Base-by-base conservation (phyloP, 2,888 invertebrate species). In the Sesia apiformis region DNA sequence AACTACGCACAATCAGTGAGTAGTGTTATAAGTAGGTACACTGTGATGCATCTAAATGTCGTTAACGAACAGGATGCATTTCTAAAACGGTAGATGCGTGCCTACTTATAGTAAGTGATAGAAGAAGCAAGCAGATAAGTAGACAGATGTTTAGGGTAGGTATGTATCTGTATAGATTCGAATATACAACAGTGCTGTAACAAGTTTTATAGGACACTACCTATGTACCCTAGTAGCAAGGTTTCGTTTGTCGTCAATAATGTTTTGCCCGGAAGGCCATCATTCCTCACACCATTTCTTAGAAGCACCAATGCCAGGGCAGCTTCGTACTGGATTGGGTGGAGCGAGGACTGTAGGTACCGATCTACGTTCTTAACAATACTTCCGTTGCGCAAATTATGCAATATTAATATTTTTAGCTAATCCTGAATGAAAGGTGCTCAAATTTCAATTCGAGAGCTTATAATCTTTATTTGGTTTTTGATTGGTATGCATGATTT, bases 291-390 rank as follows among this genome's bases (percentile, higher is more conserved):
- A 75, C 81, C 81, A 78, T 70, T 62, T 58, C 59, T 58, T 56
- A 62, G 58, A 60, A 69, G 70, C 72, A 74, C 87, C 86, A 86
- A 87, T 85, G 74, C 81, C 72, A 66, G 64, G 59, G 66, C 58
- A 68, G 71, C 65, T 60, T 57, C 62, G 60, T 58, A 65, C 66
- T 67, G 70, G 63, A 69, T 70, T 76, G 86, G 87, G 81, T 79
- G 84, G 84, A 76, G 81, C 79, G 62, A 74, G 56, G 60, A 59
- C 58, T 57, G 72, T 78, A 78, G 74, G 69, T 72, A 80, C 63
- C 52, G 63, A 57, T 68, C 62, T 63, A 66, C 66, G 72, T 76
- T 71, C 66, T 69, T 67, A 59, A 58, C 54, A 65, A 65, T 64
- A 65, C 59, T 78, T 77, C 76, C 75, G 65, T 64, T 72, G 63